These are phyloP conservation scores for Anaspis maculata DNA, from an alignment of 2,888 invertebrate genomes.

Conservation along the genomic window DNA sequence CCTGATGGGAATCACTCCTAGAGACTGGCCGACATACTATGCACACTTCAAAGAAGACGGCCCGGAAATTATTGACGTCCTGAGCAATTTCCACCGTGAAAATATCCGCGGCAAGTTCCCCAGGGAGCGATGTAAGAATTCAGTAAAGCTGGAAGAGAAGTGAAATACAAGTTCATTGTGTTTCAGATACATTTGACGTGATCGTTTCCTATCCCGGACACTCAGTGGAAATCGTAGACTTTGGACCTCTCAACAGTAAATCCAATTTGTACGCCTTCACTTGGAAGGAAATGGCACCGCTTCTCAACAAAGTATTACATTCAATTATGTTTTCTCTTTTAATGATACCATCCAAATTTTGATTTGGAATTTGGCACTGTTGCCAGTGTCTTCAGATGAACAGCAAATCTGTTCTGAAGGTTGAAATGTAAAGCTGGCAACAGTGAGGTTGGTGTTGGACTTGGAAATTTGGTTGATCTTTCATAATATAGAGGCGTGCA, in stretches of 20 bases:
- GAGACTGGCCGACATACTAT: conserved; percentile 40
- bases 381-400: no score
- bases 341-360: no score
- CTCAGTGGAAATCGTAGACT: conserved; percentile 32
- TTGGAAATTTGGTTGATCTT: no score
- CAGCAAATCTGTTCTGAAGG: no score
- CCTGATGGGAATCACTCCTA: conserved; percentile 31
- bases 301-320: conserved; percentile 33
- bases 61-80: conserved; percentile 28
- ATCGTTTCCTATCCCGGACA: conserved; percentile 30
- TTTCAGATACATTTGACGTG: conserved; percentile 34
- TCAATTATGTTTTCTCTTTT: no score
- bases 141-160: no score
- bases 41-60: conserved; percentile 36
- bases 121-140: conserved; percentile 31
- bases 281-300: conserved; percentile 37
- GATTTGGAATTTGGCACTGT: no score
- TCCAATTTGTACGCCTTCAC: conserved; percentile 36
- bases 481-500: no score
- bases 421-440: no score
- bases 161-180: no score
- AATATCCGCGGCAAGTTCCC: conserved; percentile 29
- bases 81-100: conserved; percentile 29
- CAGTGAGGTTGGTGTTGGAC: no score
- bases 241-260: conserved; percentile 34